Conservation (phyloP, 2,888 invertebrate genomes). For the Aphelenchoides bicaudatus region DNA sequence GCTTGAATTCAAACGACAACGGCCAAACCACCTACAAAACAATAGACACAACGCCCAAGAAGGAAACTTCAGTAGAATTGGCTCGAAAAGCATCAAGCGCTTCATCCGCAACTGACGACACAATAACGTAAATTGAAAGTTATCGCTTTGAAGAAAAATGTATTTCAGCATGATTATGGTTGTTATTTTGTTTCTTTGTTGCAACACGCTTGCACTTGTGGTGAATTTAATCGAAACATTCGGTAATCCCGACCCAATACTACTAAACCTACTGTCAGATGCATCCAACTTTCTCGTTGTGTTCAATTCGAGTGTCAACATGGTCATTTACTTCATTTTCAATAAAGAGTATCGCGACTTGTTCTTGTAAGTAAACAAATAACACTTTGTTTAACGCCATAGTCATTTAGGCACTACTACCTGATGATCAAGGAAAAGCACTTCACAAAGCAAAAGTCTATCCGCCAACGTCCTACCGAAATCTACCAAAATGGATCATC, state of each 20-base stretch:
- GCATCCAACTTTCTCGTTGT: constrained; percentile 60
- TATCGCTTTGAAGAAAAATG: no score
- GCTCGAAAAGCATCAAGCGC: no score
- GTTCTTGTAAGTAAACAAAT: constrained; percentile 39
- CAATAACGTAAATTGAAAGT: no score
- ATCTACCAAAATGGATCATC: neutral
- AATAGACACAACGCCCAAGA: no score
- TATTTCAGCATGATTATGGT: constrained; percentile 62
- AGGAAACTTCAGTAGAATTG: no score
- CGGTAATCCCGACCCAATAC: constrained; percentile 53
- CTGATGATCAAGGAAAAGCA: neutral
- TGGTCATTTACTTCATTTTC: constrained; percentile 58
- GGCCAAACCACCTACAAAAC: no score
- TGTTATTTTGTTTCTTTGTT: constrained; percentile 58
- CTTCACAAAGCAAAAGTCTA: neutral
- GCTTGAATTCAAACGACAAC: neutral
- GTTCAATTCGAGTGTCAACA: constrained; percentile 59
- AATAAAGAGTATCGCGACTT: constrained; percentile 53
- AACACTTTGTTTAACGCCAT: neutral
- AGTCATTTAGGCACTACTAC: constrained; percentile 10
- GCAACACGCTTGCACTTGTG: constrained; percentile 58
- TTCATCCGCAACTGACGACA: no score
- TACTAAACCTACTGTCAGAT: constrained; percentile 57
- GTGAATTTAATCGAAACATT: constrained; percentile 60
- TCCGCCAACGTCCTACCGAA: neutral